phyloP scores from a whole-genome alignment of 2,888 invertebrate species.

The Mesochorus sp. region DNA sequence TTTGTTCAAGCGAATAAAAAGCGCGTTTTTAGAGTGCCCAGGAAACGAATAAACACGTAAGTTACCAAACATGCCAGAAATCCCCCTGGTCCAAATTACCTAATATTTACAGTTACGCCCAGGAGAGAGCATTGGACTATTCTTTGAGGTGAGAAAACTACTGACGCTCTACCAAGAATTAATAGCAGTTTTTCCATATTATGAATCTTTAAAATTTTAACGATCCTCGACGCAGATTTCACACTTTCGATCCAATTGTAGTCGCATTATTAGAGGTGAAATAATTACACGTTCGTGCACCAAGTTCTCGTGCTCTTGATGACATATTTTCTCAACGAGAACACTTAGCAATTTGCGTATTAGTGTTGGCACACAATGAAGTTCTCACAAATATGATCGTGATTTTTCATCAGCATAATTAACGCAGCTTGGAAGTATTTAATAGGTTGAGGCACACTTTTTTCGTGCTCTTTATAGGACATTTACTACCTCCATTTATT shows the following conservation, averaged over 20 bases:
- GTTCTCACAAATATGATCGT: no score
- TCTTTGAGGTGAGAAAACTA: slow-evolving; percentile 6
- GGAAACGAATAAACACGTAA: neutral
- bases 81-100: neutral
- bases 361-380: no score
- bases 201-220: slow-evolving; percentile 8
- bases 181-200: neutral
- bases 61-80: neutral
- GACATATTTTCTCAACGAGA: neutral
- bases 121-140: neutral
- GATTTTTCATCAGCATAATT: no score
- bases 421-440: no score
- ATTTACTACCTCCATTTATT: no score
- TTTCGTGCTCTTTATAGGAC: no score
- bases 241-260: neutral
- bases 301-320: neutral
- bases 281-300: slow-evolving; percentile 1
- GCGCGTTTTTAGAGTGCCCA: neutral
- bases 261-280: slow-evolving; percentile 13
- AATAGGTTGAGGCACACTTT: no score
- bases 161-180: neutral
- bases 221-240: neutral
- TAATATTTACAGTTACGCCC: no score
- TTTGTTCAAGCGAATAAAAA: neutral
- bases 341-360: neutral